phyloP scores from a whole-genome alignment of 1,140 invertebrate genomes.

The Bombus breviceps region DNA sequence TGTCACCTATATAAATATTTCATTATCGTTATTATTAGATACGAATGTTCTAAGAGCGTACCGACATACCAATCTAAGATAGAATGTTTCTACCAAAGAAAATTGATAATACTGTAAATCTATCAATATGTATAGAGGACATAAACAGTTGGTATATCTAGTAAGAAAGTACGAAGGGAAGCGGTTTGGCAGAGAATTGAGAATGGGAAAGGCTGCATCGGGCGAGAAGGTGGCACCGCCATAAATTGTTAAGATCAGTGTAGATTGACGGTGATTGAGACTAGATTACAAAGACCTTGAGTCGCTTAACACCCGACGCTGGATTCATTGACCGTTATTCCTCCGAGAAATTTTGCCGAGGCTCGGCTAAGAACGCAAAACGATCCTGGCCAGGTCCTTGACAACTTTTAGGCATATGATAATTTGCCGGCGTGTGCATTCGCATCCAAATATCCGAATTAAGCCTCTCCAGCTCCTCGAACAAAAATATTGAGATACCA shows the following conservation, averaged over 20 bases:
- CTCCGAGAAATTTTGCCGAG: slow-evolving; percentile 16
- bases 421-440: slow-evolving; percentile 37
- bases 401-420: slow-evolving; percentile 22
- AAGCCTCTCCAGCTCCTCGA: not conserved
- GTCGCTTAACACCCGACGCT: slow-evolving; percentile 52
- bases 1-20: not conserved
- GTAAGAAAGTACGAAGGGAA: slow-evolving; percentile 10
- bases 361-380: not conserved
- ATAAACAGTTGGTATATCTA: not conserved
- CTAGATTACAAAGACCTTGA: slow-evolving; percentile 77
- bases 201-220: slow-evolving; percentile 37
- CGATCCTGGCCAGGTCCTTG: slow-evolving; percentile 20
- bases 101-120: not conserved
- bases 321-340: slow-evolving; percentile 49
- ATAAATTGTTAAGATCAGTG: slow-evolving; percentile 66
- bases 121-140: not conserved
- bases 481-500: slow-evolving; percentile 7
- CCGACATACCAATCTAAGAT: not conserved
- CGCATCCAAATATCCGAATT: slow-evolving; percentile 38
- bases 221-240: slow-evolving; percentile 52
- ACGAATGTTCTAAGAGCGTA: not conserved
- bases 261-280: slow-evolving; percentile 75
- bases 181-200: not conserved
- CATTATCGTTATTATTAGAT: not conserved
- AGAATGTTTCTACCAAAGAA: too few relatives aligned